These are phyloP conservation scores for Apostichopus parvimensis DNA, from an alignment of 35 echinoderm and acorn worm genomes.

Conservation along the genomic window DNA sequence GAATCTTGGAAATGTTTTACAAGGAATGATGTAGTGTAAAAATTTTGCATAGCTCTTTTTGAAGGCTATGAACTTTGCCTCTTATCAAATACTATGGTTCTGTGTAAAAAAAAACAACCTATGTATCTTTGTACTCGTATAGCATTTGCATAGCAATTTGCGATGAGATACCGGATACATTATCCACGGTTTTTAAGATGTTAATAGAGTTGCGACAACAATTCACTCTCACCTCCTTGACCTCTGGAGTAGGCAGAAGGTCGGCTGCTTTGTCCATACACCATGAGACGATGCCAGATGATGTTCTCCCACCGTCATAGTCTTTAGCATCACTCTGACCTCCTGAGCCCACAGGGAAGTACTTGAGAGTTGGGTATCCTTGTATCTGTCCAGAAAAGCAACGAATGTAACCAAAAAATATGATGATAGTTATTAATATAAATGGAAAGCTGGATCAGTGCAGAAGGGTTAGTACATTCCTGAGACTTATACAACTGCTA, in stretches of 20 bases:
- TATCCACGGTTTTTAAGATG: not conserved
- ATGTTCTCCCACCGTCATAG: slow-evolving; percentile 79
- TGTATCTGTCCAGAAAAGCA: slow-evolving; percentile 41
- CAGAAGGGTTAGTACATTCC: too few species aligned
- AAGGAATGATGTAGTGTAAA: too few species aligned
- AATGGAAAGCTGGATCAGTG: not conserved
- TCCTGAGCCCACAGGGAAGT: slow-evolving; percentile 74
- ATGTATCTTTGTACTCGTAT: too few species aligned
- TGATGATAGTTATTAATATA: not conserved
- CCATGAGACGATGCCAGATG: slow-evolving; percentile 80
- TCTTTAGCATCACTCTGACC: slow-evolving; percentile 57
- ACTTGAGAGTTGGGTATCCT: slow-evolving; percentile 96
- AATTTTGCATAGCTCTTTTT: too few species aligned
- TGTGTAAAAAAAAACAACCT: too few species aligned
- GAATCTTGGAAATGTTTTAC: too few species aligned
- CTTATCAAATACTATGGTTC: too few species aligned
- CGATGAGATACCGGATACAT: too few species aligned
- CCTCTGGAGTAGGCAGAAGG: slow-evolving; percentile 71
- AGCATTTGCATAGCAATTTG: too few species aligned
- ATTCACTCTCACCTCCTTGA: slow-evolving; percentile 73
- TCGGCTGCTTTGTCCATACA: slow-evolving; percentile 65
- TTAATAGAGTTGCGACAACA: too few species aligned
- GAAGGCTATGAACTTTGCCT: too few species aligned
- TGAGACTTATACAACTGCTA: too few species aligned
- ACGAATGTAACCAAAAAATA: not conserved